Conservation (phyloP, 2,113 vertebrate genomes). For the Sphaerodactylus townsendi region DNA sequence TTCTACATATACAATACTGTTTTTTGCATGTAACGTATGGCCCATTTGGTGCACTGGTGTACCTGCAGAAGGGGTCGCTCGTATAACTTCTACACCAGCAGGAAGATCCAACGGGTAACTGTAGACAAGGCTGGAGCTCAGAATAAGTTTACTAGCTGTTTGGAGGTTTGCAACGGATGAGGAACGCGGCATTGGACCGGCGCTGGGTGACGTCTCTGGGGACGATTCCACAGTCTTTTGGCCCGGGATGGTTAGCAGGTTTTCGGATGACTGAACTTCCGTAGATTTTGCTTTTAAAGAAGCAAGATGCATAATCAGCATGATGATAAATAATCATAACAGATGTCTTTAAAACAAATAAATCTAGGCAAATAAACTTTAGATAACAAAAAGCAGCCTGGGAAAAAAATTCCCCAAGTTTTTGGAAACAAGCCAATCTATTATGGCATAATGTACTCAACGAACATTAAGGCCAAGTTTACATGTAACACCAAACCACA, state of each 20-base stretch:
- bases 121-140: constrained; percentile 93
- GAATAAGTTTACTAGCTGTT: constrained; percentile 96
- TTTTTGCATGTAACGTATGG: too few species aligned
- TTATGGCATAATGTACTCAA: not conserved
- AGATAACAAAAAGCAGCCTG: too few species aligned
- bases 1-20: too few species aligned
- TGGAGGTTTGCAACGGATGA: constrained; percentile 95
- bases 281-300: constrained; percentile 68
- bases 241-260: constrained; percentile 83
- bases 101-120: constrained; percentile 91
- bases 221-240: constrained; percentile 82
- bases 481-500: too few species aligned
- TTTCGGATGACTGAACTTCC: constrained; percentile 76
- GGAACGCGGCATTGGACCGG: constrained; percentile 89
- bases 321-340: not conserved
- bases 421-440: not conserved
- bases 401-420: too few species aligned
- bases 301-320: not conserved
- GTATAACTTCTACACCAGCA: constrained; percentile 89
- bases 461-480: too few species aligned
- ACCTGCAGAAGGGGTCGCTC: constrained; percentile 98
- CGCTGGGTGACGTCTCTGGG: constrained; percentile 82
- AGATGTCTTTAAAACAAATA: not conserved
- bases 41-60: not conserved
- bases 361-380: too few species aligned